Base-by-base conservation (phyloP, 2,113 vertebrate genomes). In the Sinocyclocheilus anophthalmus region DNA sequence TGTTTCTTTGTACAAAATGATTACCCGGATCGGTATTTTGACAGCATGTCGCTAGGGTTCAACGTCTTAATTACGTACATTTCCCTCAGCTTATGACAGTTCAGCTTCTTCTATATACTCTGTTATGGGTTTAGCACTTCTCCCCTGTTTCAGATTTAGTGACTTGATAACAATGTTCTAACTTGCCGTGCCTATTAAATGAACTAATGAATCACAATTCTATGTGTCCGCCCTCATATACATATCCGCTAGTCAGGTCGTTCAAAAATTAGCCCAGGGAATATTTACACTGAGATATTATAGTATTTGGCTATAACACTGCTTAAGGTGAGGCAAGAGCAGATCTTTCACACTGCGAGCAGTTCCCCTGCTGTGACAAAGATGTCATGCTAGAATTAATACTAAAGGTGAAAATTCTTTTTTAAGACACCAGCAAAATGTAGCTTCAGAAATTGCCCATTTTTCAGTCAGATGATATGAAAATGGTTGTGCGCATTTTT, bases 341-440 rank as follows among this genome's bases (percentile, higher is more conserved):
- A 53, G 48, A 83, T 83, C 20, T 24, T 48, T 81, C 61, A 50
- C n/a, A 39, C 72, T 55, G 81, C 12, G 0, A 67, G 55, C 42
- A 45, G 53, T 67, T 75, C n/a, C 84, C 75, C 76, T 33, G 81
- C 81, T 75, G 67, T 80, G 67, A 65, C 22, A 83, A 81, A 87
- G 65, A 85, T 81, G 83, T n/a, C 86, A 88, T 83, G 88, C 86
- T 85, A 7, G 26, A 92, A 85, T 88, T 75, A 88, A 88, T 89
- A 91, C 93, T 92, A 16, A 75, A 92, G 90, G 92, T 92, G 88
- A 75, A 42, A 53, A 86, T 92, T 55, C n/a, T 10, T 50, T 80
- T 88, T 91, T 90, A 92, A 93, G 87, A n/a, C 90, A 87, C 76
- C n/a, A n/a, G n/a, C n/a, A n/a, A n/a, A n/a, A n/a, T n/a, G n/a